Conservation (phyloP, 2,113 vertebrate species). For the Platichthys stellatus region DNA sequence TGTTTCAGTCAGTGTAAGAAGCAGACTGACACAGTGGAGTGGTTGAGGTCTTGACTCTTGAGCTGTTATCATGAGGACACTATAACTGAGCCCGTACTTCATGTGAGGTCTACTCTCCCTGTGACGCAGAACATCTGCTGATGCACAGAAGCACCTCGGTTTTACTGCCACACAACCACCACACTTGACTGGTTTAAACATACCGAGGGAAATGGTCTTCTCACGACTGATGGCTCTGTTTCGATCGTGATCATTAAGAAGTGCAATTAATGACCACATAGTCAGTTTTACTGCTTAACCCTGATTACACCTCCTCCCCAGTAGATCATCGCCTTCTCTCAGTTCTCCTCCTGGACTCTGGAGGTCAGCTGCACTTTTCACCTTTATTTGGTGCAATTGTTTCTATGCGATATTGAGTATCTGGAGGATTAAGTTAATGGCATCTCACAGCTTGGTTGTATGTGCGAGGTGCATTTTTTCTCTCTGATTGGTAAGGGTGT, state of each 20-base stretch:
- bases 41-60: background rate
- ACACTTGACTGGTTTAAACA: background rate
- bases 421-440: background rate
- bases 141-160: background rate
- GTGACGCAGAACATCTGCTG: background rate
- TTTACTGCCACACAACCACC: background rate
- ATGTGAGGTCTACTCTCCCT: background rate
- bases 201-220: background rate
- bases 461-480: background rate
- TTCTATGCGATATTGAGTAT: slow-evolving; percentile 3
- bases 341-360: slow-evolving; percentile 4
- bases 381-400: background rate
- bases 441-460: background rate
- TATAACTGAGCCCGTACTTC: background rate
- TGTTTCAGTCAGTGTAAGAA: background rate
- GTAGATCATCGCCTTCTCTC: background rate
- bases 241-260: background rate
- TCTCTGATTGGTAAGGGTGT: background rate
- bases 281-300: background rate
- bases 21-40: background rate
- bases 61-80: background rate
- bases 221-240: background rate
- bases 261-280: background rate
- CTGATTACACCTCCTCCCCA: background rate
- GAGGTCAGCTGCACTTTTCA: background rate